phyloP scores from a whole-genome alignment of 2,888 invertebrate species.

The Laothoe populi region DNA sequence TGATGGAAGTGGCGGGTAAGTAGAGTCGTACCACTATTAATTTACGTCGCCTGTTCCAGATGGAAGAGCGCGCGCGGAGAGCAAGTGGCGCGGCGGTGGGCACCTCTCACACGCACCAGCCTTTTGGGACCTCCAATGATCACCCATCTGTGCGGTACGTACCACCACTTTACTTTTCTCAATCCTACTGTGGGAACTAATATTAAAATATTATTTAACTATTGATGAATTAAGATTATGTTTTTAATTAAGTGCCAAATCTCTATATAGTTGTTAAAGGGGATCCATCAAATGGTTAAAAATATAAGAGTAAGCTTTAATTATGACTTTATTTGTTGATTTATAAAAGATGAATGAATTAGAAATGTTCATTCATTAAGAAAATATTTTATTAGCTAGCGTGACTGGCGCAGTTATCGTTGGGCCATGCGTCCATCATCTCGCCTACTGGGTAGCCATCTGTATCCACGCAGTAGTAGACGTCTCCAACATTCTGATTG shows the following conservation, averaged over 20 bases:
- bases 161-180: conserved; percentile 30
- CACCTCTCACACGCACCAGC: conserved; percentile 71
- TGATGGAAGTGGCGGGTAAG: conserved; percentile 27
- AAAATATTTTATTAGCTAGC: conserved; percentile 32
- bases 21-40: conserved; percentile 50
- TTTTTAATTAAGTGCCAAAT: conserved; percentile 6
- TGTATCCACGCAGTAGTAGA: conserved; percentile 85
- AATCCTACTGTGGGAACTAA: too few relatives aligned
- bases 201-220: background rate
- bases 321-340: too few relatives aligned
- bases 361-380: background rate
- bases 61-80: conserved; percentile 74
- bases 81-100: conserved; percentile 69
- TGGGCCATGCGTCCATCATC: conserved; percentile 50
- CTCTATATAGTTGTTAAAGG: too few relatives aligned
- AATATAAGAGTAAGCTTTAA: too few relatives aligned
- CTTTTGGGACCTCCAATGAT: conserved; percentile 58
- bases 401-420: conserved; percentile 48
- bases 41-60: conserved; percentile 70
- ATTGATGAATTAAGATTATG: background rate
- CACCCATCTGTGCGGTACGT: conserved; percentile 69
- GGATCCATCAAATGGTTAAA: too few relatives aligned
- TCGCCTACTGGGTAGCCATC: conserved; percentile 80
- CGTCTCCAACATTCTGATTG: conserved; percentile 79
- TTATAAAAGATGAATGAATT: too few relatives aligned